Base-by-base conservation (phyloP, 2,888 invertebrate species). In the Stramonita haemastoma region DNA sequence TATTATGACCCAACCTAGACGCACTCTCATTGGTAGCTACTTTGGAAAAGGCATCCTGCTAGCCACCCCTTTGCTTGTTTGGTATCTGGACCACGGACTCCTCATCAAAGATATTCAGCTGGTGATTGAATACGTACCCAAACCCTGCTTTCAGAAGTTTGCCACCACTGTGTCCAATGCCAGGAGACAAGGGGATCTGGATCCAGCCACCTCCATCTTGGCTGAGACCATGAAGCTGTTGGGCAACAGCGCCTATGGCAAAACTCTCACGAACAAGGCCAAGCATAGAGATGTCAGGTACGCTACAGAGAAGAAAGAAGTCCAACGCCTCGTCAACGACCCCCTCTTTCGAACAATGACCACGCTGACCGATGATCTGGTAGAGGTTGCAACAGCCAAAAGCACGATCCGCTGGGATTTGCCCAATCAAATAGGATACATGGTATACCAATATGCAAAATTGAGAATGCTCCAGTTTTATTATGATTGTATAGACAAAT, bases 81-180 rank as follows among this genome's bases (percentile, higher is more conserved):
- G 92, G 92, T 93, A 93, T 77, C 66, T 92, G 0, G 86, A 90
- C 0, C 93, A 93, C 84, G 92, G 93, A 0, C 57, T 92, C 34
- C 60, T 36, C 1, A 90, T 92, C 0, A 90, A 89, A 0, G 91
- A 91, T 77, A 87, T 92, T 0, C 90, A 92, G 81, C 91, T 91
- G 84, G 60, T 88, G 17, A 89, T 91, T 0, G 92, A 92, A 84
- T 92, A 87, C 86, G 56, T 36, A 29, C 84, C 91, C 5, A 60
- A 86, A 6, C 34, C 46, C 0, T 92, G 91, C 36, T 93, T 93
- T 87, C 36, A 70, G 46, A 73, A 91, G 0, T 92, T 92, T 79
- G 79, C 89, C 17, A 89, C 86, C 87, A 86, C 46, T 15, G 90
- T 90, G 32, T 88, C 87, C 79, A 26, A 91, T n/a, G 91, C 91